These are phyloP conservation scores for Pandemis cinnamomeana DNA, from an alignment of 2,888 invertebrate genomes.

Conservation along the genomic window DNA sequence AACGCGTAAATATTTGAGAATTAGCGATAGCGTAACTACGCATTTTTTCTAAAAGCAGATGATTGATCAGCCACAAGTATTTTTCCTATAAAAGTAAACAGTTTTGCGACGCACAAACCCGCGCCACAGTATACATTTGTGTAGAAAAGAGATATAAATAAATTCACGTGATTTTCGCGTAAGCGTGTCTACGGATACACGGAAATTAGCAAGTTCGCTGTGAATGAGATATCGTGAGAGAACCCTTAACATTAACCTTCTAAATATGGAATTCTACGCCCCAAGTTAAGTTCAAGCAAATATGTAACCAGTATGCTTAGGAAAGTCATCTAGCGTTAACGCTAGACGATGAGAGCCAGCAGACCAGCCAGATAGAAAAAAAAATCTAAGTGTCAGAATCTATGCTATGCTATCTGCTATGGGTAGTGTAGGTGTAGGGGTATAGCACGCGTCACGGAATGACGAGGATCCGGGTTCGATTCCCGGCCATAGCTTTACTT, in stretches of 20 bases:
- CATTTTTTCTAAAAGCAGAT: background rate
- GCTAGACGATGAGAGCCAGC: too few relatives aligned
- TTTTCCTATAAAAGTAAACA: background rate
- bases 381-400: too few relatives aligned
- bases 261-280: constrained; percentile 6
- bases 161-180: background rate
- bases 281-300: background rate
- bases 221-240: constrained; percentile 23
- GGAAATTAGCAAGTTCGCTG: constrained; percentile 20
- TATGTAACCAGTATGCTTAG: background rate
- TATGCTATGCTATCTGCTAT: too few relatives aligned
- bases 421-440: too few relatives aligned
- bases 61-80: background rate
- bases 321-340: background rate
- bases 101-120: background rate
- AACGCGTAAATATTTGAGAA: background rate
- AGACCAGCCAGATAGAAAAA: too few relatives aligned
- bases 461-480: too few relatives aligned
- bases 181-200: background rate
- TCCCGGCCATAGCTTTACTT: too few relatives aligned
- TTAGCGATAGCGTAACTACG: background rate
- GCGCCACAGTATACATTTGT: background rate
- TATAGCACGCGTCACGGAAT: too few relatives aligned
- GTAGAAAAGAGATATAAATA: background rate
- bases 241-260: constrained; percentile 8